Evolutionary conservation across 2,113 vertebrate genomes (phyloP), one percentile per base, ranked within the genome.

Genomic region (Heloderma charlesbogerti): DNA sequence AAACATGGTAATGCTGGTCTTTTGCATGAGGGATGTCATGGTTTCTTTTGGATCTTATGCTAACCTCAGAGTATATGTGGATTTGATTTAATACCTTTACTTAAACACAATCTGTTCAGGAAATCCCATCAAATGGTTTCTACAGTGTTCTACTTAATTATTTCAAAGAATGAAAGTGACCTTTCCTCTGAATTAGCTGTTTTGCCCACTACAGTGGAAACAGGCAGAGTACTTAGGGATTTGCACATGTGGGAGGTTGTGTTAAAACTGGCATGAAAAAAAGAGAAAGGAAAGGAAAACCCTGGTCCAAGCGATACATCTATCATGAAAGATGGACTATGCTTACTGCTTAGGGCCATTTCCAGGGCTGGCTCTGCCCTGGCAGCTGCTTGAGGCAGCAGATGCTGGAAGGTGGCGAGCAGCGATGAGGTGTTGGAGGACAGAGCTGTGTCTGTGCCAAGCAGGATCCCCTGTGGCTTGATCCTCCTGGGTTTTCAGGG

Each of bases 31-130:
- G 31, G 3, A 5, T 92, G 25, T 79, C 84, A 22, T 88, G 91
- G 83, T 86, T 27, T 84, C 74, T 27, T 43, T 40, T 88, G 63
- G 31, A 89, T 87, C 29, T 93, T 69, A 79, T 75, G 48, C 92
- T 90, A 78, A 90, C 37, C 78, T 75, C 86, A 31, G 34, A 16
- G 9, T 91, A 37, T 77, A 34, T 87, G 91, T 93, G 86, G 78
- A 90, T 94, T 93, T 92, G 91, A 89, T 85, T 93, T 95, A 95
- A 93, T 94, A 82, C 63, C 80, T 90, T 93, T 94, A 91, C 86
- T 94, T 93, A 93, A 94, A 92, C 89, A 40, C 57, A 88, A 79
- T 93, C 92, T 86, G 83, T 94, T 31, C 69, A 91, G 80, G 90
- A 95, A 37, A 92, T 94, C 92, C 90, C 89, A 89, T 90, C 63